Evolutionary conservation across 2,797 vertebrate species (phyloP), one percentile per base, ranked within the genome.

Genomic region (Esox masquinongy): DNA sequence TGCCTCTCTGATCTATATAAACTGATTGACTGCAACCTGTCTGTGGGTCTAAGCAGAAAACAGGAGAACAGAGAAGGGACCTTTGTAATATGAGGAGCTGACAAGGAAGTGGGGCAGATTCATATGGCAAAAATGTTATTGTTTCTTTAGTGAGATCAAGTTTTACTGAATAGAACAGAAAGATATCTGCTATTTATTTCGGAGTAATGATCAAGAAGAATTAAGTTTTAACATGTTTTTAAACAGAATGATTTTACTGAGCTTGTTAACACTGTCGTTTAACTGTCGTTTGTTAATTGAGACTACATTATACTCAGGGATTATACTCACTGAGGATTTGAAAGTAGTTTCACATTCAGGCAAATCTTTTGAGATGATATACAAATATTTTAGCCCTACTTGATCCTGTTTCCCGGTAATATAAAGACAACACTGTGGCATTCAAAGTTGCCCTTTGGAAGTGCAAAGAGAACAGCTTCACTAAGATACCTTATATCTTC

Each of bases 11-110:
- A 84, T 81, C 47, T 66, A 70, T 53, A 31, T 22, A 36, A 63
- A 39, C 61, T 66, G 77, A 78, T 16, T 78, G 75, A 79, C 83
- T 80, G 56, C 70, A 47, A 70, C 51, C 53, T 70, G 72, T 47
- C 73, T 64, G 67, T 61, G 56, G 56, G 22, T 61, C 56, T 24
- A 68, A 68, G 47, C 31, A 67, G 49, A 61, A 3, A 59, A 22
- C 1, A 6, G 39, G 6, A 15, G 43, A 5, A 50, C 15, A 34
- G 68, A 70, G 14, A 7, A 17, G 43, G 22, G 15, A 8, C 16
- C 31, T 31, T 67, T 17, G 26, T 36, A 29, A 50, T 51, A 70
- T 50, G 68, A 70, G 68, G 2, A 17, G 26, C 16, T 36, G 29
- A 67, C 17, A 67, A 31, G 29, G 64, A 67, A 16, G 15, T 16